A percentile compares a stretch with the other conserved stretches of the same genome.
Conservation (phyloP, 1,140 invertebrate genomes). For the Drosophila kurseongensis region DNA sequence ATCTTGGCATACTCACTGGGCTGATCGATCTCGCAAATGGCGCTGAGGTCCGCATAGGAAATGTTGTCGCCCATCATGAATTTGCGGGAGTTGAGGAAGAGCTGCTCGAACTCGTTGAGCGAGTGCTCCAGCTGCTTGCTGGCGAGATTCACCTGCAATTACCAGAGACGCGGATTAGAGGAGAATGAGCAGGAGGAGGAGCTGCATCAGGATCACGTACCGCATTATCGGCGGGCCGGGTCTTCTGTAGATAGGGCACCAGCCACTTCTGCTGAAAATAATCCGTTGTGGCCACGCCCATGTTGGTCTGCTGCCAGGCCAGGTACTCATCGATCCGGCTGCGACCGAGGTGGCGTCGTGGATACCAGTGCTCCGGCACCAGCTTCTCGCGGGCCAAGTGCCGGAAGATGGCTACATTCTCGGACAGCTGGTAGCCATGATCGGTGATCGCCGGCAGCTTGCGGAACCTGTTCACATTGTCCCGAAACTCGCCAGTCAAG, state of each 20-base stretch:
- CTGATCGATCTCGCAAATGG: conserved; percentile 93
- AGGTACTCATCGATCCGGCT: conserved; percentile 93
- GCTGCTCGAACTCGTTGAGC: conserved; percentile 87
- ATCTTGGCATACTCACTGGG: conserved; percentile 85
- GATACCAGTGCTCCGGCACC: conserved; percentile 90
- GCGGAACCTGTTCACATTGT: conserved; percentile 90
- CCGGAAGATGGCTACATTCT: conserved; percentile 90
- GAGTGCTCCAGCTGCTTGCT: conserved; percentile 86
- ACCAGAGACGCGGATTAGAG: not conserved
- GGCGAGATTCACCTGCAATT: conserved; percentile 62
- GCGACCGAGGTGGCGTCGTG: conserved; percentile 87
- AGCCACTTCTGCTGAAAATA: conserved; percentile 89
- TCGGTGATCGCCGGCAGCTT: conserved; percentile 91
- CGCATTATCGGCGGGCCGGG: conserved; percentile 71
- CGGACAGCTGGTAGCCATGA: conserved; percentile 90
- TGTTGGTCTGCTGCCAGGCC: conserved; percentile 94
- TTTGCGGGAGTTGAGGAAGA: conserved; percentile 87
- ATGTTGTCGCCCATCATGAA: conserved; percentile 89
- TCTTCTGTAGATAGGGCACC: conserved; percentile 85
- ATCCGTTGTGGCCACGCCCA: conserved; percentile 88
- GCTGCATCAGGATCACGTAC: conserved; percentile 28
- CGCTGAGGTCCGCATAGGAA: conserved; percentile 92
- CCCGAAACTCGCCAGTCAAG: conserved; percentile 88
- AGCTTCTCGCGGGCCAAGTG: conserved; percentile 85
- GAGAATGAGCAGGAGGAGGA: not conserved